phyloP scores from a whole-genome alignment of 2,797 vertebrate genomes.

The Cossypha heuglini region DNA sequence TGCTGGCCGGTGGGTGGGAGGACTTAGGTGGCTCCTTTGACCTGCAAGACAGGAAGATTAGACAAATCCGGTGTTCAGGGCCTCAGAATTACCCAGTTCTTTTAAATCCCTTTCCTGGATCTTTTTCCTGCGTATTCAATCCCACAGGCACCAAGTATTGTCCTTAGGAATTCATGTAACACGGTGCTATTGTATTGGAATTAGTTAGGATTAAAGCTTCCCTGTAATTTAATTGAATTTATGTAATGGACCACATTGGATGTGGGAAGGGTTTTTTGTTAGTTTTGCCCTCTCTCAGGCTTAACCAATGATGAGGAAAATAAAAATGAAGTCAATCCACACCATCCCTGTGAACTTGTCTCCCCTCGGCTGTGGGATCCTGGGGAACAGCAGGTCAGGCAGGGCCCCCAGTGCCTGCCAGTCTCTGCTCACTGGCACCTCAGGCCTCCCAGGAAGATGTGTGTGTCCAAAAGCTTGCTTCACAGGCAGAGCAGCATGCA shows the following conservation, averaged over 20 bases:
- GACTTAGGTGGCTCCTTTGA: not conserved
- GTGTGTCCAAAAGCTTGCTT: not conserved
- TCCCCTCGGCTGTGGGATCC: accelerated
- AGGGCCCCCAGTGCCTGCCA: not conserved
- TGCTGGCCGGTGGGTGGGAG: not conserved
- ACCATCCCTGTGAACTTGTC: not conserved
- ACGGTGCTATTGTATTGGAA: slow-evolving; percentile 13
- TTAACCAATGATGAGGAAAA: not conserved
- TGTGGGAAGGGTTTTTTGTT: not conserved
- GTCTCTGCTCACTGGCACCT: not conserved
- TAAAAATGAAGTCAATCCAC: not conserved
- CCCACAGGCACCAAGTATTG: not conserved
- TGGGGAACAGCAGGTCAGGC: not conserved
- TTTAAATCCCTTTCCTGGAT: not conserved
- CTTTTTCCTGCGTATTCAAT: not conserved
- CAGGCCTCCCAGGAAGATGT: not conserved
- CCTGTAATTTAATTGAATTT: slow-evolving; percentile 4
- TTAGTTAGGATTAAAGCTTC: slow-evolving; percentile 19
- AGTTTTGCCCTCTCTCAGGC: not conserved
- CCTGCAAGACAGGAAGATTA: not conserved
- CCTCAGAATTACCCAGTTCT: not conserved
- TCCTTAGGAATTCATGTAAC: slow-evolving; percentile 19
- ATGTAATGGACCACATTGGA: slow-evolving; percentile 1
- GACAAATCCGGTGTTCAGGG: not conserved
- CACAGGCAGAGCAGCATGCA: accelerated